phyloP scores from a whole-genome alignment of 2,888 invertebrate species.

The Aphodius sticticus region DNA sequence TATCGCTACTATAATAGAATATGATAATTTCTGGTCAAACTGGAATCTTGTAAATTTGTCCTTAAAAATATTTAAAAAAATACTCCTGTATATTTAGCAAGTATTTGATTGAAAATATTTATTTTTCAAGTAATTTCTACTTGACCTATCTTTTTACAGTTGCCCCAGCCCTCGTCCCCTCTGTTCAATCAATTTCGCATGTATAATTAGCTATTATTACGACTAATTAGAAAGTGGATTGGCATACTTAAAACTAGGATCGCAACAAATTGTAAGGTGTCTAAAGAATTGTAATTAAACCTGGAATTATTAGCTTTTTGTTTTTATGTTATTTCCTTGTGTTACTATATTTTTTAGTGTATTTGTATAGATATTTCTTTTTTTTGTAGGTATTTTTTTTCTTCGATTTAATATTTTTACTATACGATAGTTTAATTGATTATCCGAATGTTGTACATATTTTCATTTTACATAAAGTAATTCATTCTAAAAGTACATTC shows the following conservation, averaged over 20 bases:
- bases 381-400: slow-evolving; percentile 21
- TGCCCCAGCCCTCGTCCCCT: background rate
- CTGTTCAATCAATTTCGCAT: slow-evolving; percentile 4
- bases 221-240: slow-evolving; percentile 4
- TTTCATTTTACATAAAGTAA: slow-evolving; percentile 25
- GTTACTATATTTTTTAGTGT: slow-evolving; percentile 21
- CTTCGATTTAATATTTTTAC: slow-evolving; percentile 18
- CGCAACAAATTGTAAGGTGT: background rate
- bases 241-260: background rate
- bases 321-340: slow-evolving; percentile 22
- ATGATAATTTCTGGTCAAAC: background rate
- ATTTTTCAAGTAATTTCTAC: background rate
- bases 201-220: slow-evolving; percentile 4
- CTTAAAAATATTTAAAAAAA: background rate
- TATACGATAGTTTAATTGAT: slow-evolving; percentile 19
- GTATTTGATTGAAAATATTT: background rate
- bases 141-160: background rate
- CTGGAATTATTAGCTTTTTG: background rate
- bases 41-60: slow-evolving; percentile 4
- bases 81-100: slow-evolving; percentile 4
- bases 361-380: slow-evolving; percentile 18
- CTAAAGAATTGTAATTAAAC: slow-evolving; percentile 4
- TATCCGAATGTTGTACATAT: slow-evolving; percentile 22
- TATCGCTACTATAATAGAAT: no score
- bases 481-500: slow-evolving; percentile 19